These are phyloP conservation scores for Pyrgus malvae DNA, from an alignment of 2,888 invertebrate genomes.

Conservation along the genomic window DNA sequence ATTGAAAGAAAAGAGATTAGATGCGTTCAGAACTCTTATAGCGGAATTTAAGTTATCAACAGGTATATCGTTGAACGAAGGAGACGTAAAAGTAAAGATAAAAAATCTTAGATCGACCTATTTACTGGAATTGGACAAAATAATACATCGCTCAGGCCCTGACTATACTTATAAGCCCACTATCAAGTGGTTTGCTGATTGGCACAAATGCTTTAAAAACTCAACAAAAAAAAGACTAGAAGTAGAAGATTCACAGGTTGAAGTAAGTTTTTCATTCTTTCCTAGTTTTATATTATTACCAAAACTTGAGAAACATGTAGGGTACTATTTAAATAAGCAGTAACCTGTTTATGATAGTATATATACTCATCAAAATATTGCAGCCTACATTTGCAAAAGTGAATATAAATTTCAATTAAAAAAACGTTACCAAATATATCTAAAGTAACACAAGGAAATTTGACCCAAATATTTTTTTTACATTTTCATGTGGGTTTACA, in stretches of 20 bases:
- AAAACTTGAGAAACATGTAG: too few species aligned
- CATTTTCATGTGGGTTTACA: too few species aligned
- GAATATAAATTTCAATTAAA: too few species aligned
- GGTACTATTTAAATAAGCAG: too few species aligned
- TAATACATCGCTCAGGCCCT: constrained; percentile 48
- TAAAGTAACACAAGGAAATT: too few species aligned
- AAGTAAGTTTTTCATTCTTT: constrained; percentile 30
- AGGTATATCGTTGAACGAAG: constrained; percentile 51
- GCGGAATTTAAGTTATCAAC: constrained; percentile 50
- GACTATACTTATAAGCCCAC: constrained; percentile 50
- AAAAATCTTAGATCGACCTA: constrained; percentile 62
- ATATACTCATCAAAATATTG: too few species aligned
- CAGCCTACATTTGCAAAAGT: too few species aligned
- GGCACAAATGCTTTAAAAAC: constrained; percentile 47
- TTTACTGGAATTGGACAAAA: constrained; percentile 57
- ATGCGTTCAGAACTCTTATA: constrained; percentile 55
- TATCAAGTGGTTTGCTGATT: constrained; percentile 59
- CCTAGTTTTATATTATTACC: too few species aligned
- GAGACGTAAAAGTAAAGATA: constrained; percentile 56
- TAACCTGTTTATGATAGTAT: too few species aligned
- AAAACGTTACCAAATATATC: too few species aligned
- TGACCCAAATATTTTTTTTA: too few species aligned
- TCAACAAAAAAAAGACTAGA: constrained; percentile 22
- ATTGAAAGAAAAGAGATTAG: constrained; percentile 50
- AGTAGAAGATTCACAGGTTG: constrained; percentile 28